phyloP scores from a whole-genome alignment of 1,140 invertebrate genomes.

The Drosophila parabipectinata region DNA sequence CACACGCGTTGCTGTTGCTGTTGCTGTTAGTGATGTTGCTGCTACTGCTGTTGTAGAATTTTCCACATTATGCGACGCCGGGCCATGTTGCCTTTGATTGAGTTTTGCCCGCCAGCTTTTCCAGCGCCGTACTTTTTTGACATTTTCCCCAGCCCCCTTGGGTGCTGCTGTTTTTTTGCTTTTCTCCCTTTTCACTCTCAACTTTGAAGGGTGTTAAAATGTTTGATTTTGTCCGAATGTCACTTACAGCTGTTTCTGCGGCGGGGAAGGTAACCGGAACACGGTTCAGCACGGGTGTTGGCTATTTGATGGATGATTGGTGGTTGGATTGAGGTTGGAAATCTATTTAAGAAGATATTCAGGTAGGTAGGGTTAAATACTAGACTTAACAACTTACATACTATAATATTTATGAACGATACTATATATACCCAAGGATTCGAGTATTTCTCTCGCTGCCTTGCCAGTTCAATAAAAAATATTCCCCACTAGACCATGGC shows the following conservation, averaged over 20 bases:
- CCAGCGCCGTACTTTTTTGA: constrained; percentile 63
- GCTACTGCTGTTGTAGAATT: constrained; percentile 36
- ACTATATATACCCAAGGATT: too few relatives aligned
- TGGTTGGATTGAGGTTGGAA: neutral
- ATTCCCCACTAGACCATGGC: constrained; percentile 35
- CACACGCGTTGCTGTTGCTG: constrained; percentile 62
- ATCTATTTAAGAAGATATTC: neutral
- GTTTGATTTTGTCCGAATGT: constrained; percentile 80
- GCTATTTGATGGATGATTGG: constrained; percentile 55
- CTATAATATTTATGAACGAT: neutral
- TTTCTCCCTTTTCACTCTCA: constrained; percentile 42
- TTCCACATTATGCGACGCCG: constrained; percentile 71
- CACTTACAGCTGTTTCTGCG: constrained; percentile 74
- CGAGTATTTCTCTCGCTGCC: neutral
- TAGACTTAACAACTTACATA: too few relatives aligned
- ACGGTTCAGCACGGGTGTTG: constrained; percentile 36
- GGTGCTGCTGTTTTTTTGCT: constrained; percentile 12
- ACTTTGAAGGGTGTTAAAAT: constrained; percentile 79
- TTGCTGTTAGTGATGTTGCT: constrained; percentile 12
- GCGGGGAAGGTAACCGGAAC: constrained; percentile 31
- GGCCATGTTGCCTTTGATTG: constrained; percentile 78
- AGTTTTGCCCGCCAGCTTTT: constrained; percentile 73
- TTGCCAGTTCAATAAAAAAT: neutral
- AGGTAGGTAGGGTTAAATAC: neutral
- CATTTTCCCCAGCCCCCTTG: constrained; percentile 46